These are phyloP conservation scores for Sphenopsis melanotis DNA, from an alignment of 2,797 vertebrate species.

Conservation along the genomic window DNA sequence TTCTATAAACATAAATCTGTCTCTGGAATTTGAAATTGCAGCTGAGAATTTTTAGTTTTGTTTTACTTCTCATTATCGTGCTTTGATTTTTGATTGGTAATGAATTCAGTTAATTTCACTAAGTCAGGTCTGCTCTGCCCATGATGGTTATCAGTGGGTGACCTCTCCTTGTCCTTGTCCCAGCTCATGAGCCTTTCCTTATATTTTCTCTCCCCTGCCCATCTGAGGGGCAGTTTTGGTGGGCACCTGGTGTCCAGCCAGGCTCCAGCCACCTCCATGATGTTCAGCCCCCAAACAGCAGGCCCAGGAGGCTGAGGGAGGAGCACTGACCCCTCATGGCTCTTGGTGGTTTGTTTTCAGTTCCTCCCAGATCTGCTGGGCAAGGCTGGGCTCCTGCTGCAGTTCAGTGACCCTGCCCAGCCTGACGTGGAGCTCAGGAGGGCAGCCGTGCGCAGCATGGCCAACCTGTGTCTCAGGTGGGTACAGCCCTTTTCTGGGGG, in stretches of 20 bases:
- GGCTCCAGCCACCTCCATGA: not conserved
- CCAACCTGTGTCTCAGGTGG: constrained; percentile 92
- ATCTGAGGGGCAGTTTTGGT: not conserved
- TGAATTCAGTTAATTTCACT: not conserved
- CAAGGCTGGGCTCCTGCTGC: constrained; percentile 80
- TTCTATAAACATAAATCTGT: not conserved
- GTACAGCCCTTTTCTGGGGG: fast-evolving
- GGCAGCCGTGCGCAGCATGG: constrained; percentile 88
- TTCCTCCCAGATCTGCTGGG: constrained; percentile 84
- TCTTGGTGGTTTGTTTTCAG: constrained; percentile 70
- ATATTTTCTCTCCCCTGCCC: not conserved
- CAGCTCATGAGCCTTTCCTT: not conserved
- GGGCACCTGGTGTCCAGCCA: not conserved
- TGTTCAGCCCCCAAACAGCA: not conserved
- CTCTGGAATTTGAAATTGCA: not conserved
- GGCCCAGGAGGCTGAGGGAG: not conserved
- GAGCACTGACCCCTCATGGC: not conserved
- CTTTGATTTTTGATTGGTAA: not conserved
- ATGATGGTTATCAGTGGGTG: not conserved
- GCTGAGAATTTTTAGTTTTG: not conserved
- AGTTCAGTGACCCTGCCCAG: constrained; percentile 78
- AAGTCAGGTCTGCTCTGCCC: not conserved
- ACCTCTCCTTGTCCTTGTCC: not conserved
- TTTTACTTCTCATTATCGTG: not conserved
- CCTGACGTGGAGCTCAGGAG: constrained; percentile 83